Conservation (phyloP, 2,797 vertebrate species). For the Dallia pectoralis region DNA sequence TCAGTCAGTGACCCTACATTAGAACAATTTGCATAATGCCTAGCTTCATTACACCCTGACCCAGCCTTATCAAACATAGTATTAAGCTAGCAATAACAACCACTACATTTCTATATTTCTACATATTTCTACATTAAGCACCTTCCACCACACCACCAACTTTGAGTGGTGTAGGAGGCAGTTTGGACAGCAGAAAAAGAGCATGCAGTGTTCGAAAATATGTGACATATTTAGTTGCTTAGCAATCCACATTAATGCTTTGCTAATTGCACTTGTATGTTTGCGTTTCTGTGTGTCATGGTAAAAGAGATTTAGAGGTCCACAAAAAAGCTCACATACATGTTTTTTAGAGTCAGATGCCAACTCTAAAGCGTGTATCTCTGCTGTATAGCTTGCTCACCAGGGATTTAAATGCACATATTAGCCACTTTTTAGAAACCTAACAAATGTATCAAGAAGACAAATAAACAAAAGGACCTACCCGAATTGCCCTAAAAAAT, state of each 20-base stretch:
- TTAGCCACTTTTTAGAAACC: neutral
- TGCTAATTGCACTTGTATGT: constrained; percentile 24
- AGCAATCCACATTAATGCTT: constrained; percentile 36
- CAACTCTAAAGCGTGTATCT: constrained; percentile 21
- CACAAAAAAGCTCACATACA: constrained; percentile 43
- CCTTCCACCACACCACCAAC: constrained; percentile 56
- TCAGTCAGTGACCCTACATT: constrained; percentile 40
- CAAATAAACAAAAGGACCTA: neutral
- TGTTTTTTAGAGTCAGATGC: constrained; percentile 47
- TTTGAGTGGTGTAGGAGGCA: constrained; percentile 26
- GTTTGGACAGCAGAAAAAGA: constrained; percentile 16
- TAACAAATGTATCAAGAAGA: neutral
- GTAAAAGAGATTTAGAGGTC: constrained; percentile 51
- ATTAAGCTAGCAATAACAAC: constrained; percentile 47
- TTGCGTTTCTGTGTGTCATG: constrained; percentile 14
- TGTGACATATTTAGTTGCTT: constrained; percentile 41
- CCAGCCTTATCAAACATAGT: constrained; percentile 54
- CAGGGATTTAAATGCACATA: neutral
- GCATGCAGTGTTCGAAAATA: constrained; percentile 30
- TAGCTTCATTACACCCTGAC: neutral
- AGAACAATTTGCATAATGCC: constrained; percentile 34
- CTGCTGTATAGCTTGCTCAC: constrained; percentile 2
- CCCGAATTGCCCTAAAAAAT: neutral
- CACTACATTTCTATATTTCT: constrained; percentile 38
- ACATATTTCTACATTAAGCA: constrained; percentile 52